Percentiles rank a stretch among this genome's conserved stretches.
These are phyloP conservation scores for Melospiza melodia DNA, from an alignment of 2,113 vertebrate genomes.

Conservation along the genomic window DNA sequence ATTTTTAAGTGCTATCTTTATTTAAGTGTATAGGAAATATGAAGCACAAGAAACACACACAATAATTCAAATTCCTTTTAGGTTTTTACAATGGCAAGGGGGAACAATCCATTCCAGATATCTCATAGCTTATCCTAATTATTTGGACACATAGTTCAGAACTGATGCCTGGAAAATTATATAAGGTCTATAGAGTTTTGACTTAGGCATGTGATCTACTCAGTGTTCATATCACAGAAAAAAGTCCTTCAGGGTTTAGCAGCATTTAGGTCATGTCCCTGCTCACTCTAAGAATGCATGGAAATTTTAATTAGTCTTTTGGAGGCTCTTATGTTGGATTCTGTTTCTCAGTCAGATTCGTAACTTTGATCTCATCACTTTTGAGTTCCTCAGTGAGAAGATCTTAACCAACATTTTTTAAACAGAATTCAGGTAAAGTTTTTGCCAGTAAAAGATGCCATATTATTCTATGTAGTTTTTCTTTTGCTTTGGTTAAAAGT, in stretches of 20 bases:
- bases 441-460: not conserved
- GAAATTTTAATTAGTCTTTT: not conserved
- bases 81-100: not conserved
- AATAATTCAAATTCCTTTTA: not conserved
- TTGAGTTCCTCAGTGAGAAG: not conserved
- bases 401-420: not conserved
- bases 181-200: not conserved
- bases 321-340: not conserved
- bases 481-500: not conserved
- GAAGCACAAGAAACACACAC: not conserved
- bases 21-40: not conserved
- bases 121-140: slow-evolving; percentile 51
- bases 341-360: not conserved
- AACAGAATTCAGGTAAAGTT: not conserved
- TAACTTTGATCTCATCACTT: not conserved
- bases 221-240: not conserved
- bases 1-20: not conserved
- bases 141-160: slow-evolving; percentile 2
- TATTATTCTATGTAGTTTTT: not conserved
- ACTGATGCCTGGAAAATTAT: slow-evolving; percentile 9
- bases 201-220: slow-evolving; percentile 3
- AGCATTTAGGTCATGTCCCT: slow-evolving; percentile 14
- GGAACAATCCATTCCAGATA: not conserved
- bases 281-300: not conserved
- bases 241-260: not conserved